Conservation (phyloP, 2,888 invertebrate species). For the Cylindroiulus punctatus region DNA sequence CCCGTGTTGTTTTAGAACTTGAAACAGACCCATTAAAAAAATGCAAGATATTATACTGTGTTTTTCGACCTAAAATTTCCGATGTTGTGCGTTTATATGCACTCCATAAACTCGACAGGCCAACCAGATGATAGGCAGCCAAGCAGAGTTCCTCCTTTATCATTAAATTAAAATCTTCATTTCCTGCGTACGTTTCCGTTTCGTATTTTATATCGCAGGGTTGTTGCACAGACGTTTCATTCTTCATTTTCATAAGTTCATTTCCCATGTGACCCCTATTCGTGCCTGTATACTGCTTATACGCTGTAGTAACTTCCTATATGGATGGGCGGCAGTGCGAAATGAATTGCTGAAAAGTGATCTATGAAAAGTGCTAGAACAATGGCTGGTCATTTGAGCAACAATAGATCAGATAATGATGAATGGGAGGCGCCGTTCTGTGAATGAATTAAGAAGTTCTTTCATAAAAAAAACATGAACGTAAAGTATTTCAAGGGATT, state of each 20-base stretch:
- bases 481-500: neutral
- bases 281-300: too few species aligned
- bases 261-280: neutral
- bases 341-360: slow-evolving; percentile 1
- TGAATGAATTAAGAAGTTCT: slow-evolving; percentile 24
- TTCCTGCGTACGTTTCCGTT: slow-evolving; percentile 1
- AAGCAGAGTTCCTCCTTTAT: neutral
- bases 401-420: slow-evolving; percentile 16
- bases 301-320: neutral
- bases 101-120: too few species aligned
- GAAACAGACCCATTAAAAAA: too few species aligned
- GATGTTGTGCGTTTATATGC: too few species aligned
- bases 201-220: neutral
- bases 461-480: neutral
- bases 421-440: slow-evolving; percentile 21
- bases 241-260: neutral
- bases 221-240: neutral
- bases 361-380: slow-evolving; percentile 21
- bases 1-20: too few species aligned
- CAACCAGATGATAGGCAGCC: too few species aligned
- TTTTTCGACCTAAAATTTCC: too few species aligned
- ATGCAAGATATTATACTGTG: too few species aligned
- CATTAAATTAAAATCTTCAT: neutral
- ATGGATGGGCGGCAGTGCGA: slow-evolving; percentile 32
- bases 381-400: neutral